Evolutionary conservation across 2,888 invertebrate genomes (phyloP).

Genomic region (Pyrrhosoma nymphula): DNA sequence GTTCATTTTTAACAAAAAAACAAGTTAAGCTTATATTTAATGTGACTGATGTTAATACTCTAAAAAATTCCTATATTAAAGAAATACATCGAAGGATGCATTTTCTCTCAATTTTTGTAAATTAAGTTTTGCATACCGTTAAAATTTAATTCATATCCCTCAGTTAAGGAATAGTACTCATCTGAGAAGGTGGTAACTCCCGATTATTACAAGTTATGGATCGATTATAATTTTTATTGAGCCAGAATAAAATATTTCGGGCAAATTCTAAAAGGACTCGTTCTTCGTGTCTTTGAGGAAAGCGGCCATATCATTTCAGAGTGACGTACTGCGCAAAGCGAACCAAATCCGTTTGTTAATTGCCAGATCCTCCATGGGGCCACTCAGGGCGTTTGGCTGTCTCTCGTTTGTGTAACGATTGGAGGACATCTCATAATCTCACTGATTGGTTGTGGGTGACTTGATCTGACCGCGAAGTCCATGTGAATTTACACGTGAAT

Average conservation of each 20-base stretch:
- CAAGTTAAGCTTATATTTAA: no score
- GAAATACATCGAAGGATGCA: no score
- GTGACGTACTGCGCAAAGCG: conserved; percentile 58
- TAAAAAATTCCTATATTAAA: no score
- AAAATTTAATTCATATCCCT: no score
- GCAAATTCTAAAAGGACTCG: background rate
- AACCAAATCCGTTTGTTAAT: conserved; percentile 55
- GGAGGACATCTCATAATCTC: conserved; percentile 71
- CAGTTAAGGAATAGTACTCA: no score
- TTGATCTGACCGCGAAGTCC: conserved; percentile 71
- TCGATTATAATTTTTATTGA: background rate
- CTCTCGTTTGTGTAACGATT: conserved; percentile 71
- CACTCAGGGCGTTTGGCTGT: conserved; percentile 67
- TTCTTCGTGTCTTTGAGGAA: background rate
- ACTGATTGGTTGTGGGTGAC: conserved; percentile 71
- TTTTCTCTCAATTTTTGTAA: no score
- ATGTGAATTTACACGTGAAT: conserved; percentile 69
- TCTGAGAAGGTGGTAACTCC: no score
- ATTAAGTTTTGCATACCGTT: no score
- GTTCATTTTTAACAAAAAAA: no score
- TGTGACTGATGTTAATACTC: no score
- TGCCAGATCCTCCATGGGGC: conserved; percentile 66
- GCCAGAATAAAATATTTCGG: background rate
- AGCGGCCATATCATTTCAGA: background rate
- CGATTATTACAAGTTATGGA: no score